Base-by-base conservation (phyloP, 2,797 vertebrate genomes). In the Decapterus maruadsi region DNA sequence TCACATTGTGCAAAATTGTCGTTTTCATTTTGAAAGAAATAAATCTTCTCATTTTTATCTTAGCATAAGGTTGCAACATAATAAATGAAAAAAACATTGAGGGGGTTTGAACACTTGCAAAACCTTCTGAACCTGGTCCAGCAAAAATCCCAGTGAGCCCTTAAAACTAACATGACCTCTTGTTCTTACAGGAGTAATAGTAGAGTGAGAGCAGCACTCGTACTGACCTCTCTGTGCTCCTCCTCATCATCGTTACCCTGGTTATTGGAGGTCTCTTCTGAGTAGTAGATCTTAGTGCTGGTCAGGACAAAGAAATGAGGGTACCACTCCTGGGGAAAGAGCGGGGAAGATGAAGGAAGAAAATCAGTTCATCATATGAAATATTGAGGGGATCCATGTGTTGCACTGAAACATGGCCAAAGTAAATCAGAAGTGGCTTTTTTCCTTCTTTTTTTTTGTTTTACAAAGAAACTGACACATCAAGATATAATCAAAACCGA, bases 261-360 rank as follows among this genome's bases (percentile, higher is more conserved):
- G 91, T 97, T 97, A 77, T 83, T 96, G 50, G 95, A 96, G 38
- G 97, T 99, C 89, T 99, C 98, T 63, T 97, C 98, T 0, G 98
- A 99, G 89, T 99, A 99, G 90, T 99, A 99, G 90, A 99, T 98
- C 90, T 98, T 99, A 89, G 92, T 98, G 95, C 96, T 99, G 74
- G 98, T 99, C 93, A 99, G 93, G 78, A 99, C 98, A 43, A 99
- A 99, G 93, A 97, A 99, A 93, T 99, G 98, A 0, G 98, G 96
- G 83, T 99, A 97, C 98, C 98, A 99, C 75, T 99, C 98, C 98
- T 99, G 83, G 0, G 42, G 53, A 38, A 34, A 38, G 16, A 51
- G 1, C 7, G 12, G 16, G 55, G 9, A 43, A 43, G 58, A 59
- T 26, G 3, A 63, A 51, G 36, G n/a, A 31, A 61, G 29, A 68